Percentiles rank a stretch among this genome's conserved stretches.
phyloP scores from a whole-genome alignment of 2,888 invertebrate genomes.

The Taenaris catops region DNA sequence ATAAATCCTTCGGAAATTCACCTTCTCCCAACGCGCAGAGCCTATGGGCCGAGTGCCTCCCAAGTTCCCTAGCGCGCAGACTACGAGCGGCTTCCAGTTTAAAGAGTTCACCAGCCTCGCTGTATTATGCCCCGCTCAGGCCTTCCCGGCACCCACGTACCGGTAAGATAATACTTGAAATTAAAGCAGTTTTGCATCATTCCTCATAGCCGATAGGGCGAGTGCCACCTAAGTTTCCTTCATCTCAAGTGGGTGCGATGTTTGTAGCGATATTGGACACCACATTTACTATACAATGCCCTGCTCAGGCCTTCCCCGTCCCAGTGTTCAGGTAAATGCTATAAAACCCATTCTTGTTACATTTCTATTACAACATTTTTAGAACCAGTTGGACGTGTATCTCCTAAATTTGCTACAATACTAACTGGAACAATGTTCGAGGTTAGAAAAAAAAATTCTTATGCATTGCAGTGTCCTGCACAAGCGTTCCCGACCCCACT shows the following conservation, averaged over 20 bases:
- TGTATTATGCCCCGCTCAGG: constrained; percentile 85
- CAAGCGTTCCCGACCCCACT: constrained; percentile 82
- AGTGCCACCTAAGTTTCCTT: constrained; percentile 63
- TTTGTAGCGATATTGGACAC: constrained; percentile 74
- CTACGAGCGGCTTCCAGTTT: constrained; percentile 82
- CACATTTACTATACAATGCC: constrained; percentile 82
- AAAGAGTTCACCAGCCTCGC: constrained; percentile 72
- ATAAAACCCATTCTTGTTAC: constrained; percentile 27
- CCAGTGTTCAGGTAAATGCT: constrained; percentile 66
- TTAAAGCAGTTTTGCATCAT: constrained; percentile 48
- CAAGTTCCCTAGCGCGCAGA: constrained; percentile 80
- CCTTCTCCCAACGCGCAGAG: constrained; percentile 81
- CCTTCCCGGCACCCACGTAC: constrained; percentile 84
- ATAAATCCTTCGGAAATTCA: constrained; percentile 50
- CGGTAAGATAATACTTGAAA: constrained; percentile 78
- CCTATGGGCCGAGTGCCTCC: constrained; percentile 84
- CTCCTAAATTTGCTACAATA: constrained; percentile 78
- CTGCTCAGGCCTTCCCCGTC: constrained; percentile 83
- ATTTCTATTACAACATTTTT: constrained; percentile 27
- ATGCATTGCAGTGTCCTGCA: constrained; percentile 82
- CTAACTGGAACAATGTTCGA: constrained; percentile 77
- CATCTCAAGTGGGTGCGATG: constrained; percentile 74
- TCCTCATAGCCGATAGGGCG: constrained; percentile 67
- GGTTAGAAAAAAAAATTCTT: constrained; percentile 61
- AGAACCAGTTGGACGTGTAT: constrained; percentile 53